Evolutionary conservation across 1,140 invertebrate genomes (phyloP).

Genomic region (Calliopsis andreniformis): DNA sequence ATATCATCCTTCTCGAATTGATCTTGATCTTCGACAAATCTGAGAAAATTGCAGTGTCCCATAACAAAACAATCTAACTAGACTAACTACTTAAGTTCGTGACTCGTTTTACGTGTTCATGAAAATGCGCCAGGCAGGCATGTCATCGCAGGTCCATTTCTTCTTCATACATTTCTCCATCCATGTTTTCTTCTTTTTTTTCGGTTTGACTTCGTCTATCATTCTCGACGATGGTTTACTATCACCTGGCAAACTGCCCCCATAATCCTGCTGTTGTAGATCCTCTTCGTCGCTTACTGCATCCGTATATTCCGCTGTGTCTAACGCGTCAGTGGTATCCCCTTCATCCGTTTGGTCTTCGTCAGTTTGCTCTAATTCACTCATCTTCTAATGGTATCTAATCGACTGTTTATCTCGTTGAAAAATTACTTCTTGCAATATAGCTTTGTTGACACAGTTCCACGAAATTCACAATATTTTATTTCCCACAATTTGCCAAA

Average conservation of each 20-base stretch:
- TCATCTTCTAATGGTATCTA: slow-evolving; percentile 11
- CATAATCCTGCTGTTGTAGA: background rate
- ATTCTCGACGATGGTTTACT: background rate
- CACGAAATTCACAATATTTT: too few species aligned
- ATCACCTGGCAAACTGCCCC: background rate
- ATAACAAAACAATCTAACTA: background rate
- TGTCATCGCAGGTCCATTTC: slow-evolving; percentile 50
- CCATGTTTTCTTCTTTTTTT: background rate
- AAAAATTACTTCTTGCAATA: too few species aligned
- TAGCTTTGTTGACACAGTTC: too few species aligned
- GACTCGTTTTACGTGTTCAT: slow-evolving; percentile 61
- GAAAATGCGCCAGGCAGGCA: slow-evolving; percentile 58
- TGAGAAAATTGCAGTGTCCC: slow-evolving; percentile 4
- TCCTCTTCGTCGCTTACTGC: background rate
- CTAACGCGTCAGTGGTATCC: background rate
- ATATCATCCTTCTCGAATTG: slow-evolving; percentile 50
- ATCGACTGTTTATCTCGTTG: too few species aligned
- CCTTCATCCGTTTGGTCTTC: slow-evolving; percentile 15
- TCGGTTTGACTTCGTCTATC: background rate
- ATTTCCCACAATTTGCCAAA: too few species aligned
- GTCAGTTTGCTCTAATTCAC: slow-evolving; percentile 7
- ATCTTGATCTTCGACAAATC: slow-evolving; percentile 57
- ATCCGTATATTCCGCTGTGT: background rate
- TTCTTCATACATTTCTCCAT: slow-evolving; percentile 34
- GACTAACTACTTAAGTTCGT: too few species aligned